Conservation (phyloP, 2,113 vertebrate species). For the Apus apus region DNA sequence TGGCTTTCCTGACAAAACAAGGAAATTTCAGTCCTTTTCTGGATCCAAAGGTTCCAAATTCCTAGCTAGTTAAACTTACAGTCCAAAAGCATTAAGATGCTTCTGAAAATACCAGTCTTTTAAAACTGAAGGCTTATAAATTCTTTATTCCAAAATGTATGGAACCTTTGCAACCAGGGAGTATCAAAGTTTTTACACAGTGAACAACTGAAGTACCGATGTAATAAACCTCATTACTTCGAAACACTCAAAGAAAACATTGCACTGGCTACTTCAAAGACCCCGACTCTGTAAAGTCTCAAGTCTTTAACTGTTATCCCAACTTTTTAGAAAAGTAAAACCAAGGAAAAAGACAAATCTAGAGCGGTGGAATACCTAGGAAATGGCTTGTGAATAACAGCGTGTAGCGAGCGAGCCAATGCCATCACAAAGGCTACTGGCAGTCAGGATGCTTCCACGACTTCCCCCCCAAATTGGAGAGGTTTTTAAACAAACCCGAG, state of each 20-base stretch:
- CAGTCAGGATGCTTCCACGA: too few species aligned
- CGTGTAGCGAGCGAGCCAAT: too few species aligned
- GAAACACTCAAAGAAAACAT: not conserved
- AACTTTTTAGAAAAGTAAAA: not conserved
- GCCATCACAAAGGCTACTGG: too few species aligned
- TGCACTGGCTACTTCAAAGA: not conserved
- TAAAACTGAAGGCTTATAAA: not conserved
- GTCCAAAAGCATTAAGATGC: not conserved
- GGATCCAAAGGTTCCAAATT: not conserved
- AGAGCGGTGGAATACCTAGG: constrained; percentile 23
- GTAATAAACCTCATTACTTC: not conserved
- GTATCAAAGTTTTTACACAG: not conserved
- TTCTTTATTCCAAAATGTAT: not conserved
- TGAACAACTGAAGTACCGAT: not conserved
- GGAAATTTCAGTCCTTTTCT: not conserved
- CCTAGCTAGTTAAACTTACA: not conserved
- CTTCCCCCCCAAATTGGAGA: too few species aligned
- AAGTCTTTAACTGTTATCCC: not conserved
- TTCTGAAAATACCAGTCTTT: not conserved
- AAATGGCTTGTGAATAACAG: constrained; percentile 42
- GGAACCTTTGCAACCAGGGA: not conserved
- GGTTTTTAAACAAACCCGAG: too few species aligned
- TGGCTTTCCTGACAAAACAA: not conserved
- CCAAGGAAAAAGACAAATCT: not conserved
- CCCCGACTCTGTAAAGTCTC: not conserved